Conservation (phyloP, 2,113 vertebrate species). For the Colaptes auratus region DNA sequence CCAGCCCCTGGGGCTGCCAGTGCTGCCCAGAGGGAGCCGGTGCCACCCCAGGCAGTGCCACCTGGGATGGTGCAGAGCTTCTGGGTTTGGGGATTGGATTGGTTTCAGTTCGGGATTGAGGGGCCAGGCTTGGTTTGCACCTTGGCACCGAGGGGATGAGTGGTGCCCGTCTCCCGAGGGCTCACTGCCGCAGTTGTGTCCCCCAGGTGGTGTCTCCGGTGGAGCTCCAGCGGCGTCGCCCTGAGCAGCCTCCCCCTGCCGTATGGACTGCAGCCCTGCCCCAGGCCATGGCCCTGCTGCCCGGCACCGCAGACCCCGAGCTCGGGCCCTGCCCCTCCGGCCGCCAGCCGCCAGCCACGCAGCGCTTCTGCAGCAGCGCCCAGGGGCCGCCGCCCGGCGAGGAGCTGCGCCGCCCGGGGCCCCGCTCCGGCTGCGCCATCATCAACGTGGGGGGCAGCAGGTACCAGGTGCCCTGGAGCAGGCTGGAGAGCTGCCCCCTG, state of each 20-base stretch:
- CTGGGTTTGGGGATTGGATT: neutral
- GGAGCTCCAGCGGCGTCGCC: neutral
- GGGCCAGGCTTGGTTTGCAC: neutral
- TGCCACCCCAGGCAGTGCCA: neutral
- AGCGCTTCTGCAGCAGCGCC: conserved; percentile 88
- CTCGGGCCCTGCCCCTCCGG: conserved; percentile 83
- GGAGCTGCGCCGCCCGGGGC: conserved; percentile 71
- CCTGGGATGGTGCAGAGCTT: neutral
- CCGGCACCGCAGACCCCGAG: conserved; percentile 83
- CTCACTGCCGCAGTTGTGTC: neutral
- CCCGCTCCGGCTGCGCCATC: conserved; percentile 80
- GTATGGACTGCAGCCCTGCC: conserved; percentile 74
- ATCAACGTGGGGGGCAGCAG: conserved; percentile 96
- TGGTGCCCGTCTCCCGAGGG: neutral
- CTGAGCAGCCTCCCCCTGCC: neutral
- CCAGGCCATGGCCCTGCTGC: conserved; percentile 87
- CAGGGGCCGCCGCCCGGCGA: conserved; percentile 79
- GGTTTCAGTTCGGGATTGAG: neutral
- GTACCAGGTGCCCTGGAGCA: conserved; percentile 93
- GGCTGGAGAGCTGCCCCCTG: conserved; percentile 91
- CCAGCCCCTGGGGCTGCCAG: neutral
- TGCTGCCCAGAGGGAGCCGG: neutral
- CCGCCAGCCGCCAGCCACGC: conserved; percentile 79
- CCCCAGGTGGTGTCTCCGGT: neutral
- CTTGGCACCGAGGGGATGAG: neutral